Base-by-base conservation (phyloP, 2,113 vertebrate genomes). In the Ariopsis seemanni region DNA sequence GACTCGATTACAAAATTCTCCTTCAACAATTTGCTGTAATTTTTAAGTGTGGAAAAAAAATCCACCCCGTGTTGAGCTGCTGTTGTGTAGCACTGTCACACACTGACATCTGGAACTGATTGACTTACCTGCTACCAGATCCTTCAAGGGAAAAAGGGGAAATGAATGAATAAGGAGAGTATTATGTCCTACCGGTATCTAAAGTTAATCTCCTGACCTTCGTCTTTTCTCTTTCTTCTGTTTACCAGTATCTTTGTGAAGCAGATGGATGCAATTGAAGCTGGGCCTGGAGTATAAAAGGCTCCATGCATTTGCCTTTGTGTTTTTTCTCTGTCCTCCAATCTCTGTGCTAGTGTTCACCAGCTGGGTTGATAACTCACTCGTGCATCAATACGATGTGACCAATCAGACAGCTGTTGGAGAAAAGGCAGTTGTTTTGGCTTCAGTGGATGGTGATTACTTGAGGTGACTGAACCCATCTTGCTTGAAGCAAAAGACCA, bases 291-390 rank as follows among this genome's bases (percentile, higher is more conserved):
- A 75, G 22, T 57, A 22, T 50, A 52, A 22, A 82, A n/a, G 25
- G 2, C 20, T 72, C 22, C 12, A 17, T 81, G 52, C n/a, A 0
- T 79, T 85, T 12, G 53, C 63, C 77, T 69, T 22, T 18, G n/a
- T 88, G 58, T 17, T 55, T 18, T 53, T 71, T 17, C 8, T 20
- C 0, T 48, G n/a, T 93, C 84, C 82, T 55, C 83, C 87, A 8
- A 52, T 82, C 50, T 85, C 30, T n/a, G 55, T 30, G 30, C 79
- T 75, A 67, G 86, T 77, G 60, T 82, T 30, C 80, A 88, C 82
- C 91, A 94, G 92, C 93, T 94, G 93, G 92, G 89, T 91, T 94
- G 92, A 93, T 89, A 87, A 87, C 94, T 93, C 90, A 12, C 93
- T 95, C 90, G 93, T 94, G 94, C 87, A 62, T 86, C 86, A 78